Evolutionary conservation across 2,888 invertebrate species (phyloP).

Genomic region (Geophilus truncorum): DNA sequence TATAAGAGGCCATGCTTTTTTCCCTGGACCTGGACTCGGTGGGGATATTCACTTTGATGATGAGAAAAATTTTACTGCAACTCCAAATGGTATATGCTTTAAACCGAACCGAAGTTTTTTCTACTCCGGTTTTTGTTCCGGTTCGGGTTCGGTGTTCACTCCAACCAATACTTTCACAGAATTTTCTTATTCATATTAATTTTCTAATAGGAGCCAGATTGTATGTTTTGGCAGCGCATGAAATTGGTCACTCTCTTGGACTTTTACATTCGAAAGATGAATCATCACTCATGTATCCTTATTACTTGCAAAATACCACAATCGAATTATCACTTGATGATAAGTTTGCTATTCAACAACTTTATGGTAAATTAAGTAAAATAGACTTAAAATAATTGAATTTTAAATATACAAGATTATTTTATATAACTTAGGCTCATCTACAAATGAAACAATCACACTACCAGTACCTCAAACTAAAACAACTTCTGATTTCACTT

Average conservation of each 20-base stretch:
- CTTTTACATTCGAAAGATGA: slow-evolving; percentile 79
- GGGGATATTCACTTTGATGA: slow-evolving; percentile 92
- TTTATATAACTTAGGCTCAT: background rate
- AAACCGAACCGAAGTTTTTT: no score
- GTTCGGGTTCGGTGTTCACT: no score
- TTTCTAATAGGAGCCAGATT: slow-evolving; percentile 58
- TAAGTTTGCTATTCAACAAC: slow-evolving; percentile 74
- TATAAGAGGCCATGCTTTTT: slow-evolving; percentile 88
- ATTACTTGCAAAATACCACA: slow-evolving; percentile 71
- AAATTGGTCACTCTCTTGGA: slow-evolving; percentile 88
- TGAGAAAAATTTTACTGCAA: no score
- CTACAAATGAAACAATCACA: background rate
- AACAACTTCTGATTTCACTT: no score
- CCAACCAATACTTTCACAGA: no score
- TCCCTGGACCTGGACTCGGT: slow-evolving; percentile 76
- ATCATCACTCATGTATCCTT: slow-evolving; percentile 86
- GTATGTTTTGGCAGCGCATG: slow-evolving; percentile 86
- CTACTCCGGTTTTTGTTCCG: no score
- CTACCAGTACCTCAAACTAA: no score
- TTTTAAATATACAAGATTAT: no score
- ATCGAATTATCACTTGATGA: slow-evolving; percentile 74
- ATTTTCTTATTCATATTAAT: background rate
- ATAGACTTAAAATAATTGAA: no score
- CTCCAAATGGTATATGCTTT: no score
- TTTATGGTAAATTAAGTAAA: slow-evolving; percentile 64